phyloP scores from a whole-genome alignment of 2,113 vertebrate genomes.

The Dicentrarchus labrax region DNA sequence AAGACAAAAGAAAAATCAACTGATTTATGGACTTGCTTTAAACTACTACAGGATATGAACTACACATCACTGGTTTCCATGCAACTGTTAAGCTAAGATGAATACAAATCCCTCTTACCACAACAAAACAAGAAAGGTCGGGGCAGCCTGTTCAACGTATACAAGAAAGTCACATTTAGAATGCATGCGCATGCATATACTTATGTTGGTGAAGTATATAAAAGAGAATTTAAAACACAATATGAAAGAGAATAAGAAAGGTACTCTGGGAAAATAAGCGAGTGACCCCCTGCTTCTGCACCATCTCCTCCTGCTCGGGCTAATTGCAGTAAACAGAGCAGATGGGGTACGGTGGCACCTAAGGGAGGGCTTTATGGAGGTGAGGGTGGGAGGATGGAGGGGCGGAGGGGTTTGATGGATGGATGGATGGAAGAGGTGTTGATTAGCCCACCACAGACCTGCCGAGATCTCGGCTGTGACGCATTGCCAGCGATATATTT shows the following conservation, averaged over 20 bases:
- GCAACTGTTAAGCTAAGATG: neutral
- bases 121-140: neutral
- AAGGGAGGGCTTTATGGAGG: slow-evolving; percentile 57
- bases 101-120: neutral
- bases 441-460: slow-evolving; percentile 60
- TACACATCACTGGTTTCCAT: neutral
- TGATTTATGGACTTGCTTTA: too few relatives aligned
- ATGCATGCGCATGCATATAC: neutral
- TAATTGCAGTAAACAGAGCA: slow-evolving; percentile 79
- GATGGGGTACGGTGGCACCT: slow-evolving; percentile 74
- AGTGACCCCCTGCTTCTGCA: slow-evolving; percentile 51
- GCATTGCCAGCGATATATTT: slow-evolving; percentile 57
- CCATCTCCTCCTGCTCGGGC: slow-evolving; percentile 49
- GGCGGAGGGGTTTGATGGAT: neutral
- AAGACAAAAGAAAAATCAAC: too few relatives aligned
- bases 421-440: slow-evolving; percentile 62
- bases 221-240: slow-evolving; percentile 1
- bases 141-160: neutral
- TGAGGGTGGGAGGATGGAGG: slow-evolving; percentile 42
- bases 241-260: slow-evolving; percentile 22
- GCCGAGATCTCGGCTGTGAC: slow-evolving; percentile 13
- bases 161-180: neutral
- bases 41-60: neutral
- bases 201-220: neutral
- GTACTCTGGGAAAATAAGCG: neutral